Conservation (phyloP, 2,113 vertebrate species). For the Gulo gulo region DNA sequence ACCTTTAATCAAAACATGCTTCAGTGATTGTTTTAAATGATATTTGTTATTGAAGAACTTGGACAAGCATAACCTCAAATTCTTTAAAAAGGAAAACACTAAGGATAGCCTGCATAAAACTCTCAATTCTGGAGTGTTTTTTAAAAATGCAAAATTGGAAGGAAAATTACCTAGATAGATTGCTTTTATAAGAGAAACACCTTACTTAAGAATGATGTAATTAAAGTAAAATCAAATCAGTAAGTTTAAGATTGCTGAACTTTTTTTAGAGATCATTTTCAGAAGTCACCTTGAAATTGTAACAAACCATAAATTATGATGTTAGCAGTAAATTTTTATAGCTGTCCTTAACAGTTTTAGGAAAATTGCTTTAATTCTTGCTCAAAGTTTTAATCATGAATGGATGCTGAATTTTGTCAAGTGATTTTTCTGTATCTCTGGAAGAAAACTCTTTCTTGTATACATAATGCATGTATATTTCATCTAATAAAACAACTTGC, state of each 20-base stretch:
- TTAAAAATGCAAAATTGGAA: neutral
- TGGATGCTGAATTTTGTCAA: neutral
- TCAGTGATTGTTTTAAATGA: neutral
- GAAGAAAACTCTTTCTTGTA: neutral
- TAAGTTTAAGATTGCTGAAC: neutral
- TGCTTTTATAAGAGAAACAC: neutral
- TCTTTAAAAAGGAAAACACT: neutral
- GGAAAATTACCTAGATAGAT: neutral
- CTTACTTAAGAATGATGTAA: neutral
- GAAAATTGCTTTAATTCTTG: neutral
- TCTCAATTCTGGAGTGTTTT: neutral
- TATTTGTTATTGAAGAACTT: neutral
- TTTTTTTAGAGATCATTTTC: neutral
- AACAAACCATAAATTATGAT: neutral
- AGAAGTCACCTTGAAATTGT: neutral
- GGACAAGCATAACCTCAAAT: neutral
- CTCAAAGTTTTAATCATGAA: neutral
- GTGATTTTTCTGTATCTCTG: neutral
- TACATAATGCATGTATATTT: neutral
- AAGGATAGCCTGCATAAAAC: neutral
- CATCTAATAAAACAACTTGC: neutral
- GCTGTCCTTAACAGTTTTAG: neutral
- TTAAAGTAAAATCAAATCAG: neutral
- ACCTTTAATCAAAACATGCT: neutral
- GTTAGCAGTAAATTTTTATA: neutral